A percentile compares a stretch with the other conserved stretches of the same genome.
Conservation (phyloP, 2,888 invertebrate species). For the Griposia aprilina region DNA sequence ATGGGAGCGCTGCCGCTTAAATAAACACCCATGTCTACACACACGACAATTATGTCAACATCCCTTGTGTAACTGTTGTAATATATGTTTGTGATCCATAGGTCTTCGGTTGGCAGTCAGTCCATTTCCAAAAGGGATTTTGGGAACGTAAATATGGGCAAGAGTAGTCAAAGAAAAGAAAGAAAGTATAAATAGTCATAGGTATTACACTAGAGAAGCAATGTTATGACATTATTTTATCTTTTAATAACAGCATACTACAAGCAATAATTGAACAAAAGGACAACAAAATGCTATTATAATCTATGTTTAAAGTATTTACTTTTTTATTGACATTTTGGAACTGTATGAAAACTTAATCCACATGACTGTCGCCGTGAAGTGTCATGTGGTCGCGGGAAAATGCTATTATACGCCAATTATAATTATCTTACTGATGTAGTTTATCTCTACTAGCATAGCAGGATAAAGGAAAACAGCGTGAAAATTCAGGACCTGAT, state of each 20-base stretch:
- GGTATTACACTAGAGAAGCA: too few relatives aligned
- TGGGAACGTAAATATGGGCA: background rate
- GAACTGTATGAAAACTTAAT: background rate
- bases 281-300: too few relatives aligned
- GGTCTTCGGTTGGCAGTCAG: constrained; percentile 12
- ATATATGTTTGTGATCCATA: constrained; percentile 43
- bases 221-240: background rate
- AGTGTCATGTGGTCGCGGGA: background rate
- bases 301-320: background rate
- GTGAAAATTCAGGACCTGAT: too few relatives aligned
- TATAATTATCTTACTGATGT: background rate
- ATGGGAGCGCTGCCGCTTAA: constrained; percentile 73
- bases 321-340: background rate
- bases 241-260: too few relatives aligned
- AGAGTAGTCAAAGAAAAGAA: too few relatives aligned
- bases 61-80: constrained; percentile 48
- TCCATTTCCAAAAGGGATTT: constrained; percentile 15
- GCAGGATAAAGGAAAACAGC: background rate
- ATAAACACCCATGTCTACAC: constrained; percentile 71
- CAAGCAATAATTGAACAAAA: background rate
- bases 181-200: too few relatives aligned
- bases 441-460: background rate
- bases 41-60: constrained; percentile 70
- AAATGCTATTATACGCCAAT: background rate
- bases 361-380: background rate